These are phyloP conservation scores for Mythimna vitellina DNA, from an alignment of 2,888 invertebrate species.

Conservation along the genomic window DNA sequence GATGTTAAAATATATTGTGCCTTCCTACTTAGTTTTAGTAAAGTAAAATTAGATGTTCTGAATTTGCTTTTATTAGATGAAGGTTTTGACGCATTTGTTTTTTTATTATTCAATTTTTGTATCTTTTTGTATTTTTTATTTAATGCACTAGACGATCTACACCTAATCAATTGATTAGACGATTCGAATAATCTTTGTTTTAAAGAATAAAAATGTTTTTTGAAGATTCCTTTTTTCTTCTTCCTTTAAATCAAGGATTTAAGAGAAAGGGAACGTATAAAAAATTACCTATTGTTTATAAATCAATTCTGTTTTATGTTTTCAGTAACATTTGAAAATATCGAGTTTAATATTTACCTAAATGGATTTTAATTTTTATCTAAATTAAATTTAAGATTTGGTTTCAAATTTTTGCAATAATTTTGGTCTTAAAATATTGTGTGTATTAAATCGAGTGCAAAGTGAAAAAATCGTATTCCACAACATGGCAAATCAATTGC, in stretches of 20 bases:
- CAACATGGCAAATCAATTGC: no score
- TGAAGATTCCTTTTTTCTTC: slow-evolving; percentile 27
- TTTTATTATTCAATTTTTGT: no score
- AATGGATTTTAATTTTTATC: background rate
- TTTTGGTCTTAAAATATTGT: no score
- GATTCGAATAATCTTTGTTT: slow-evolving; percentile 8
- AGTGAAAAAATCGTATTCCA: no score
- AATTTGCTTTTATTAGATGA: background rate
- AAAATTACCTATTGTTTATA: background rate
- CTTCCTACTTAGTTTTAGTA: slow-evolving; percentile 36
- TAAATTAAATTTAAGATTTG: no score
- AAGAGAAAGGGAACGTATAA: slow-evolving; percentile 32
- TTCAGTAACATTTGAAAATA: background rate
- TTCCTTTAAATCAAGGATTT: slow-evolving; percentile 43
- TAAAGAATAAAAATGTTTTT: background rate
- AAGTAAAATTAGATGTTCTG: background rate
- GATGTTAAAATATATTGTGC: slow-evolving; percentile 10
- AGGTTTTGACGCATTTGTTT: background rate
- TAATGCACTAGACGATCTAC: background rate
- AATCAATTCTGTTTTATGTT: background rate
- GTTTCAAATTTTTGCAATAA: no score
- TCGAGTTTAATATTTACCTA: background rate
- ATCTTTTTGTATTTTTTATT: background rate
- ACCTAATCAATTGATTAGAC: slow-evolving; percentile 20
- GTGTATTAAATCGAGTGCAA: no score